Evolutionary conservation across 2,113 vertebrate genomes (phyloP), one percentile per base, ranked within the genome.

Genomic region (Syrmaticus mikado): DNA sequence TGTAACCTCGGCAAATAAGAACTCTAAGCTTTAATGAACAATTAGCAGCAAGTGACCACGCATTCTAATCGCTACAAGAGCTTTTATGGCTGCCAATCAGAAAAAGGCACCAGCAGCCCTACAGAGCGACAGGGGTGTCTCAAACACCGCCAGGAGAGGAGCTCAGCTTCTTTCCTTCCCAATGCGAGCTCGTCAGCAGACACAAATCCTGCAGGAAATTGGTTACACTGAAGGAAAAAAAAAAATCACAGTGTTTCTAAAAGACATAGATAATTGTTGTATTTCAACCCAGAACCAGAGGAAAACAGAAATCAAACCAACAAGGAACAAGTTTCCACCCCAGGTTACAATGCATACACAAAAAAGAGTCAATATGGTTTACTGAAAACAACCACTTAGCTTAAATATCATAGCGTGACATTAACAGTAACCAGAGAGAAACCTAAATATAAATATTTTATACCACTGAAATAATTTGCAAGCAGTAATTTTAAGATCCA

Each of bases 21-120:
- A 68, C 64, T 87, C 72, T 82, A 82, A 87, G 72, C 71, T 77
- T 52, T 87, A 85, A 87, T 40, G 79, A 65, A 32, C 91, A 92
- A 92, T 89, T 92, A 94, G 82, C 64, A 50, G 77, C 48, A 73
- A 89, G 6, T 85, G 83, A 96, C 93, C 89, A 91, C 4, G 34
- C 25, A 75, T 80, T 89, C 28, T 68, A 85, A 85, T 55, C 76
- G 72, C 87, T 92, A 80, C 75, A 66, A 94, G 86, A 91, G 67
- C 64, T 92, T 87, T 58, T 17, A 2, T 4, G 36, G 82, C 43
- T 66, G 66, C 40, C 77, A 82, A 85, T 48, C 43, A 89, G 75
- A 87, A 80, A 64, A 84, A 85, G 58, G 61, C 50, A 90, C 13
- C 0, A 82, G 80, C 11, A 85, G 50, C 48, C 68, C 70, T 57